Base-by-base conservation (phyloP, 2,797 vertebrate species). In the Phataginus tricuspis region DNA sequence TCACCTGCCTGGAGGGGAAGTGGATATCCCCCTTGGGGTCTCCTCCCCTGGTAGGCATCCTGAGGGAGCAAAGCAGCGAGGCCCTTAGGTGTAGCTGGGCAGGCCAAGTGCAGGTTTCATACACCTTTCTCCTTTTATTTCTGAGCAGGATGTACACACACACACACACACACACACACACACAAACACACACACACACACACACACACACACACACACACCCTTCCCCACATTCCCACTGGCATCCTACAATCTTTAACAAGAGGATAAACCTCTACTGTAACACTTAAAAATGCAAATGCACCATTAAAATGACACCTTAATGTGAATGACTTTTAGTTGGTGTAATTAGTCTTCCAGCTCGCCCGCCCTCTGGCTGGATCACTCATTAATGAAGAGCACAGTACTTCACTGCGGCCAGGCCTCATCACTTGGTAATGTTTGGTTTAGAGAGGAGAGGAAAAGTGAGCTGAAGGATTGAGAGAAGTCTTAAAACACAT, bases 211-310 rank as follows among this genome's bases (percentile, higher is more conserved):
- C 19, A 51, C 39, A 49, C 25, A 83, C 87, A 80, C 71, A 53
- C 4, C 23, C 37, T 10, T 61, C 78, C 79, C 66, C 75, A 34
- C 57, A n/a, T 59, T 90, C 63, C 75, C 59, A 74, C 18, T 49
- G 5, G 92, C 49, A 68, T 92, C 91, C 53, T 79, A 29, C 69
- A 61, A 14, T 83, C 66, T 92, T 95, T 85, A 90, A 42, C 80
- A 66, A 91, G 79, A 94, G 25, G 59, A 66, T 61, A 66, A 91
- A 79, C 68, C 63, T 92, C 57, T 88, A 34, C 19, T 71, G 72
- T 55, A 86, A 80, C 82, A 91, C 92, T 95, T 83, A 39, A 82
- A 96, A 94, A 74, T 61, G 23, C 55, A 89, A 79, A 91, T 51
- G 34, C 16, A 66, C 45, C 45, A 84, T 91, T 75, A 83, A 61